Percentiles rank a stretch among this genome's conserved stretches.
Conservation (phyloP, 1,140 invertebrate species). For the Musca vetustissima region DNA sequence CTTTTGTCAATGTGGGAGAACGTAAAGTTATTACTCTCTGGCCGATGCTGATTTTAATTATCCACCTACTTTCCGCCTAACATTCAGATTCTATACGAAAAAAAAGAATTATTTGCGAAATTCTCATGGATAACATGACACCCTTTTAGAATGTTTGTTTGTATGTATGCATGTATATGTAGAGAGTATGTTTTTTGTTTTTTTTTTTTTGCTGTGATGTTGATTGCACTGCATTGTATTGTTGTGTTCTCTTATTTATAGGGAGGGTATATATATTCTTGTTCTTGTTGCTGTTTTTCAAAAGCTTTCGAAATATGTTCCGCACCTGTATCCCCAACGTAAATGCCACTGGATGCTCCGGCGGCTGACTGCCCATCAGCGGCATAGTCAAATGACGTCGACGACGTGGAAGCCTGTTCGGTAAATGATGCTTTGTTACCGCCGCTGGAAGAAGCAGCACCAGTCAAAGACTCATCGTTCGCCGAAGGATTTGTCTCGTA, state of each 20-base stretch:
- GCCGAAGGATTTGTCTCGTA: constrained; percentile 15
- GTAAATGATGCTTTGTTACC: constrained; percentile 5
- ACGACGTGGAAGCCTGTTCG: constrained; percentile 12
- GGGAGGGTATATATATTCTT: no score
- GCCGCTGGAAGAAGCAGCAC: constrained; percentile 35
- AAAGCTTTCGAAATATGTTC: constrained; percentile 26
- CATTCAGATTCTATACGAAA: no score
- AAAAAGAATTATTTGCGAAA: no score
- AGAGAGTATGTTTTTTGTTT: constrained; percentile 26
- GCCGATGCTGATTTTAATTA: no score
- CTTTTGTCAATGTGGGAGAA: no score
- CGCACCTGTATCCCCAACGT: constrained; percentile 37
- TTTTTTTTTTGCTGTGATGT: constrained; percentile 16
- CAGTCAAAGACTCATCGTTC: constrained; percentile 40
- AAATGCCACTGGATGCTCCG: constrained; percentile 35
- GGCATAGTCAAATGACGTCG: constrained; percentile 9
- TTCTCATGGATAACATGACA: neutral
- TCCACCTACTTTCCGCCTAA: no score
- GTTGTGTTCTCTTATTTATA: no score
- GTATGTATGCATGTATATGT: constrained; percentile 29
- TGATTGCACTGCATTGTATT: no score
- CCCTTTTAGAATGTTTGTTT: neutral
- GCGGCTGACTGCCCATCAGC: neutral
- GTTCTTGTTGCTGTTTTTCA: no score
- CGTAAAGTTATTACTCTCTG: no score